Evolutionary conservation across 2,888 invertebrate genomes (phyloP).

Genomic region (Exocentrus adspersus): DNA sequence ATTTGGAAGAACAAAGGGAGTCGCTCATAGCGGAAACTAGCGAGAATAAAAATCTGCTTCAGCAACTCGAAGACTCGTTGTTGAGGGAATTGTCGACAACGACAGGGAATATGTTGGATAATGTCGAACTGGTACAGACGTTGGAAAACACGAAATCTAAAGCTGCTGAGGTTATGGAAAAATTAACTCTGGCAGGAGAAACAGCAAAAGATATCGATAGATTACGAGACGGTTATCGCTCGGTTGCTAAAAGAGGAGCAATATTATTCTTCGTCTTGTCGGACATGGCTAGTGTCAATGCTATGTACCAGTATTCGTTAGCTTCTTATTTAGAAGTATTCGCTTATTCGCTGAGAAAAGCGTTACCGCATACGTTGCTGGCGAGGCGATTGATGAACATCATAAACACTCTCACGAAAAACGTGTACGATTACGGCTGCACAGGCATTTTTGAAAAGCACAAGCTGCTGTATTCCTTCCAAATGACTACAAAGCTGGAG

Average conservation of each 20-base stretch:
- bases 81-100: slow-evolving; percentile 86
- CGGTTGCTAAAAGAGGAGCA: slow-evolving; percentile 87
- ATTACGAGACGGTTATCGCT: slow-evolving; percentile 84
- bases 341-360: slow-evolving; percentile 80
- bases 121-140: slow-evolving; percentile 84
- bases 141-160: slow-evolving; percentile 90
- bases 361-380: slow-evolving; percentile 83
- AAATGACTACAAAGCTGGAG: slow-evolving; percentile 87
- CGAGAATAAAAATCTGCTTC: slow-evolving; percentile 84
- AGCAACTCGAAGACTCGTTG: slow-evolving; percentile 86
- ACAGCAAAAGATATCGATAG: slow-evolving; percentile 86
- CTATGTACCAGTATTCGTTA: slow-evolving; percentile 94
- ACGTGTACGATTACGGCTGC: slow-evolving; percentile 91
- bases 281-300: slow-evolving; percentile 88
- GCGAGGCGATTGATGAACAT: slow-evolving; percentile 81
- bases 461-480: slow-evolving; percentile 90
- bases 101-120: slow-evolving; percentile 93
- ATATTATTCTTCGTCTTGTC: slow-evolving; percentile 90
- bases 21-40: slow-evolving; percentile 84
- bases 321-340: slow-evolving; percentile 88
- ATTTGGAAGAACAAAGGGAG: slow-evolving; percentile 89
- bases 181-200: slow-evolving; percentile 78
- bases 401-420: slow-evolving; percentile 84
- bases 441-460: slow-evolving; percentile 92
- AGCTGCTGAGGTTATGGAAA: slow-evolving; percentile 83